phyloP scores from a whole-genome alignment of 2,797 vertebrate species.

The Heliangelus exortis region DNA sequence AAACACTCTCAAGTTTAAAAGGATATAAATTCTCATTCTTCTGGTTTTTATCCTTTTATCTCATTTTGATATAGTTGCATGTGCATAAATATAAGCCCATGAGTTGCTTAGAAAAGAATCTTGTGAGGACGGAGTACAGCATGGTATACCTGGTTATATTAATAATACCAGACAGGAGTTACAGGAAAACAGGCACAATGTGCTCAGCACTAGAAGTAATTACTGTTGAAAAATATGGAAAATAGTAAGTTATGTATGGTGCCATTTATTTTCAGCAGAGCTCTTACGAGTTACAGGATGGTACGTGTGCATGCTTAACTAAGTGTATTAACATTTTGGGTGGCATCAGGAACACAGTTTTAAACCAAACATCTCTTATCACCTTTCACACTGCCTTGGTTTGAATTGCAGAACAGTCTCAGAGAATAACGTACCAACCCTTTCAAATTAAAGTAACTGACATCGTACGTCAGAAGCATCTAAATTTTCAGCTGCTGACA shows the following conservation, averaged over 20 bases:
- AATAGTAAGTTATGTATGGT: neutral
- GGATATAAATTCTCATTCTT: neutral
- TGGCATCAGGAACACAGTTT: neutral
- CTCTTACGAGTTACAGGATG: neutral
- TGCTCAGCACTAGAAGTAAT: neutral
- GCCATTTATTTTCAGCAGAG: neutral
- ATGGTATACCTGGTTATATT: neutral
- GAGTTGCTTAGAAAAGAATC: neutral
- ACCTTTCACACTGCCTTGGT: neutral
- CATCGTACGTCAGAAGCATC: neutral
- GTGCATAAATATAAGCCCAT: neutral
- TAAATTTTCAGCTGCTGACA: neutral
- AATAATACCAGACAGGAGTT: neutral
- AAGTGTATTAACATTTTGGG: neutral
- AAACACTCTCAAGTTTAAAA: neutral
- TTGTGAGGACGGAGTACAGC: neutral
- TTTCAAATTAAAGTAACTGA: neutral
- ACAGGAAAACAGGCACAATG: neutral
- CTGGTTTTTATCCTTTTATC: neutral
- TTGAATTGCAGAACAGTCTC: constrained; percentile 19
- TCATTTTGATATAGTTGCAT: neutral
- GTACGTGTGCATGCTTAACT: constrained; percentile 10
- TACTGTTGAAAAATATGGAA: neutral
- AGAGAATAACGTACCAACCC: neutral
- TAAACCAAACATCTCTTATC: neutral